These are phyloP conservation scores for Uloborus diversus DNA, from an alignment of 1,140 invertebrate genomes.

Conservation along the genomic window DNA sequence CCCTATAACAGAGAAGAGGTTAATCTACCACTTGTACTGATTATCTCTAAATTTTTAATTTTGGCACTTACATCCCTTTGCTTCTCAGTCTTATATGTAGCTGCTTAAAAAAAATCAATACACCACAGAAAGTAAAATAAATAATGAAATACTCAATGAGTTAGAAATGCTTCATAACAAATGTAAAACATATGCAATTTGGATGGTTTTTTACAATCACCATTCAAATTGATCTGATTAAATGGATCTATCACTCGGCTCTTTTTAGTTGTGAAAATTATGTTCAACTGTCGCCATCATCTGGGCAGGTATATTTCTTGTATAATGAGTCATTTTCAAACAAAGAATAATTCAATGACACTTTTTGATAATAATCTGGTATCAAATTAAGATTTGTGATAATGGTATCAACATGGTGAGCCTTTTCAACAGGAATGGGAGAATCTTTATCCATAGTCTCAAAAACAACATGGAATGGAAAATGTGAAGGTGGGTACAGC, in stretches of 20 bases:
- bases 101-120: no score
- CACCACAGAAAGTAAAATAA: background rate
- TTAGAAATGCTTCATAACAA: background rate
- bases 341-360: slow-evolving; percentile 72
- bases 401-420: slow-evolving; percentile 87
- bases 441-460: slow-evolving; percentile 82
- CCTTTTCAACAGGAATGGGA: slow-evolving; percentile 80
- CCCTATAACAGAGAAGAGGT: no score
- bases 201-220: background rate
- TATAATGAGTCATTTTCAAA: slow-evolving; percentile 19
- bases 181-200: background rate
- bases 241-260: background rate
- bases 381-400: slow-evolving; percentile 88
- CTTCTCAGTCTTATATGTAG: no score
- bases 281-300: background rate
- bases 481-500: slow-evolving; percentile 97
- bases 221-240: background rate
- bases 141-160: background rate
- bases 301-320: background rate
- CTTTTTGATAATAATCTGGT: slow-evolving; percentile 84
- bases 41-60: no score
- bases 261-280: background rate
- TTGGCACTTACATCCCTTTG: no score
- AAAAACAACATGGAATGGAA: slow-evolving; percentile 95
- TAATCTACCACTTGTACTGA: no score